Percentiles rank a stretch among this genome's conserved stretches.
These are phyloP conservation scores for Cerceris rybyensis DNA, from an alignment of 2,888 invertebrate species.

Conservation along the genomic window DNA sequence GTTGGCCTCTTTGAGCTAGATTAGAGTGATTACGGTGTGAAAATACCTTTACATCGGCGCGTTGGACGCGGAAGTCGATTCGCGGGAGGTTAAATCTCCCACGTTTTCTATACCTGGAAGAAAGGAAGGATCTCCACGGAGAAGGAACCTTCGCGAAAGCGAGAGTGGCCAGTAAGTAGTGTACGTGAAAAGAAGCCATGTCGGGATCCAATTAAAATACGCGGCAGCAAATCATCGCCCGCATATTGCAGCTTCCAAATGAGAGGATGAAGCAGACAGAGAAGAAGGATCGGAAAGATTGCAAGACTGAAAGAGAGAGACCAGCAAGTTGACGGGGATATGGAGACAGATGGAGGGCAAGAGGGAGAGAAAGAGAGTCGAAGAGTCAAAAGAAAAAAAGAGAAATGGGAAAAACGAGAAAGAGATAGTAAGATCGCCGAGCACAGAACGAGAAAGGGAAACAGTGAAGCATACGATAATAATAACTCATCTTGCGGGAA, in stretches of 20 bases:
- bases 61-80: slow-evolving; percentile 41
- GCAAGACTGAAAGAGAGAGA: too few species aligned
- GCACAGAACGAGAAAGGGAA: slow-evolving; percentile 13
- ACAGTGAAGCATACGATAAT: slow-evolving; percentile 18
- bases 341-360: too few species aligned
- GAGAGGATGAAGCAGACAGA: too few species aligned
- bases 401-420: too few species aligned
- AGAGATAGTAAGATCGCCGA: slow-evolving; percentile 15
- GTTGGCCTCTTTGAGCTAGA: background rate
- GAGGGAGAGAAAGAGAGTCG: too few species aligned
- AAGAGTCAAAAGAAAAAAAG: too few species aligned
- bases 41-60: slow-evolving; percentile 14
- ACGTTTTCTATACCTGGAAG: slow-evolving; percentile 28
- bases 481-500: slow-evolving; percentile 61
- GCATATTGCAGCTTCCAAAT: slow-evolving; percentile 18
- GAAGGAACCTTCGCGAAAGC: slow-evolving; percentile 50
- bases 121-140: slow-evolving; percentile 22
- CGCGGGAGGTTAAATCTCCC: slow-evolving; percentile 36
- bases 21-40: slow-evolving; percentile 14
- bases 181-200: slow-evolving; percentile 47
- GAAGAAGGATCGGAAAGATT: too few species aligned
- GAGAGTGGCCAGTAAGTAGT: slow-evolving; percentile 50
- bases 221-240: slow-evolving; percentile 57
- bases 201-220: slow-evolving; percentile 59
- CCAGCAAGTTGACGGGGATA: too few species aligned